Base-by-base conservation (phyloP, 2,888 invertebrate species). In the Nebria brevicollis region DNA sequence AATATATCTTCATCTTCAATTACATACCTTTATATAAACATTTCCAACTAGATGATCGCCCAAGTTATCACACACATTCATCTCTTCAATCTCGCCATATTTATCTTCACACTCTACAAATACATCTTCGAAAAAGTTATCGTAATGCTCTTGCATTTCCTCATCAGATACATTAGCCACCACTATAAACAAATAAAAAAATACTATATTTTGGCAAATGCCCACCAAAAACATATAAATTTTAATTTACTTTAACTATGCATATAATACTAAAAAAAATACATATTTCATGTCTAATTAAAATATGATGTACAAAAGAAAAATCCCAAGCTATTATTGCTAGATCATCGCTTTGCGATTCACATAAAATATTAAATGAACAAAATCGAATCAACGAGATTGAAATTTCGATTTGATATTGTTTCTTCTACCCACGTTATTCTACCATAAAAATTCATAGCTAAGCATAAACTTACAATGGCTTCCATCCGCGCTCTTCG, bases 41-140 rank as follows among this genome's bases (percentile, higher is more conserved):
- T 99, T 99, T 81, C 99, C 99, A 66, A 99, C 98, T 84, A 99
- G 92, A 88, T 99, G 99, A 89, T 99, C 98, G 2, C 98, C 98
- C 83, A 99, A 93, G 90, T 99, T 99, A 90, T 99, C 99, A 90
- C 99, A 99, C 1, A 99, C 98, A 90, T 99, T 99, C 98, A 99
- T 99, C 90, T 99, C 99, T 89, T 99, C 99, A 86, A 99, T 99
- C 90, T 99, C 98, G 0, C 99, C 99, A 90, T 99, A 99, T 91
- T 98, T 98, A 87, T 98, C 98, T 89, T 99, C 98, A 87, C 98
- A 96, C 89, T 99, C 99, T 0, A 98, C 97, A 91, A 99, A 99
- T 1, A 99, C 98, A 90, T 99, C 99, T 90, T 99, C 99, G 89
- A 99, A 99, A 90, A 99, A 99, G 87, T 99, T 98, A 88, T 99